These are phyloP conservation scores for Diogma glabrata DNA, from an alignment of 2,888 invertebrate species.

Conservation along the genomic window DNA sequence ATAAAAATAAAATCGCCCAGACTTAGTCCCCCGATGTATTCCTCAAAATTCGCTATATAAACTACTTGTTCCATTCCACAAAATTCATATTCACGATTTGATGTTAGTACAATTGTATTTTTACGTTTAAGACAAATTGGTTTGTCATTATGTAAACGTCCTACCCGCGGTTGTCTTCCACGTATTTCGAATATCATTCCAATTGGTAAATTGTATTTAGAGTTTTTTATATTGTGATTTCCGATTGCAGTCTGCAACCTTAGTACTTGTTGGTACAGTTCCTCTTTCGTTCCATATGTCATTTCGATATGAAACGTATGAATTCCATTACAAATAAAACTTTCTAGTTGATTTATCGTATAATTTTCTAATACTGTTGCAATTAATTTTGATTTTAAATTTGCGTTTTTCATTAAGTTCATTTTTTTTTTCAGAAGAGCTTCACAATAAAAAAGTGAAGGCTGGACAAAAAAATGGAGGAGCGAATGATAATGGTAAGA, in stretches of 20 bases:
- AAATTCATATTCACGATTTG: background rate
- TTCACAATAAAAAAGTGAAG: no score
- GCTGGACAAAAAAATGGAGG: no score
- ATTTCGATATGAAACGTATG: background rate
- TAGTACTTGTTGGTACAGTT: background rate
- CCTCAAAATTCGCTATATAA: background rate
- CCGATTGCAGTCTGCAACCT: background rate
- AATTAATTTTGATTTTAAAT: conserved; percentile 2
- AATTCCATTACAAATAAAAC: background rate
- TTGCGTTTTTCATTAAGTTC: background rate
- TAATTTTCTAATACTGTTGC: background rate
- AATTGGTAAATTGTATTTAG: background rate
- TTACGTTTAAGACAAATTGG: background rate
- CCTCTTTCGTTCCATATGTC: background rate
- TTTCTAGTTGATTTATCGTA: background rate
- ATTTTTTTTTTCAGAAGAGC: no score
- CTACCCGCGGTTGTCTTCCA: background rate
- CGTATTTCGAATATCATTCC: conserved; percentile 1
- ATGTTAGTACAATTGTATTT: background rate
- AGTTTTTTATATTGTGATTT: background rate
- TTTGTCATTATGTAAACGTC: background rate
- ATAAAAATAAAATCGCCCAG: conserved; percentile 3
- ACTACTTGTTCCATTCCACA: conserved; percentile 1
- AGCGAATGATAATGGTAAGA: no score
- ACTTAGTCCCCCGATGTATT: background rate